Evolutionary conservation across 2,113 vertebrate species (phyloP).

Genomic region (Cyanoramphus novaezelandiae): DNA sequence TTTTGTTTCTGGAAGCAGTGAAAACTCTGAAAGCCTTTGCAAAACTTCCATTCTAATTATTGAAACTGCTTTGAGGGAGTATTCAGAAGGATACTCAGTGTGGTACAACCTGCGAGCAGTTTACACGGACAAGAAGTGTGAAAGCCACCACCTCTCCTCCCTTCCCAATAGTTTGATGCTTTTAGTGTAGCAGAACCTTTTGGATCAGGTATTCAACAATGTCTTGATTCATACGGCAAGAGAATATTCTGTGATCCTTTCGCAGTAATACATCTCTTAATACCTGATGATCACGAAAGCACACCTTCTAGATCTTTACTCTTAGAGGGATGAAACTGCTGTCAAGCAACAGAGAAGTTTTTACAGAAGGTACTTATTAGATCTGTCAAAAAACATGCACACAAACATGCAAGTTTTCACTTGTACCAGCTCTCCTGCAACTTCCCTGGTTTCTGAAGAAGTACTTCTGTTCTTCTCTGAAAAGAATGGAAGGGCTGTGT

Average conservation of each 20-base stretch:
- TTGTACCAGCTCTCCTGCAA: not conserved
- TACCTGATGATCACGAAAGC: not conserved
- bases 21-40: not conserved
- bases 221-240: not conserved
- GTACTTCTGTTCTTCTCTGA: not conserved
- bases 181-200: not conserved
- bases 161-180: not conserved
- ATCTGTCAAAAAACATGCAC: not conserved
- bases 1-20: not conserved
- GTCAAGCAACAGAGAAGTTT: not conserved
- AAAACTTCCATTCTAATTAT: not conserved
- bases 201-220: not conserved
- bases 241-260: not conserved
- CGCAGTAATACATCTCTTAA: not conserved
- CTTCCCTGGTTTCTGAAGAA: not conserved
- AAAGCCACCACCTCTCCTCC: not conserved
- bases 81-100: not conserved
- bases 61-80: not conserved
- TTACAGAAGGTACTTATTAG: not conserved
- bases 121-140: not conserved
- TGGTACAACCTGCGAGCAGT: not conserved
- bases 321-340: not conserved
- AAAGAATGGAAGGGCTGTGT: not conserved
- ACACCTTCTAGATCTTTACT: not conserved
- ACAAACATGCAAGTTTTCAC: fast-evolving